Evolutionary conservation across 2,888 invertebrate genomes (phyloP).

Genomic region (Dinocampus coccinellae): DNA sequence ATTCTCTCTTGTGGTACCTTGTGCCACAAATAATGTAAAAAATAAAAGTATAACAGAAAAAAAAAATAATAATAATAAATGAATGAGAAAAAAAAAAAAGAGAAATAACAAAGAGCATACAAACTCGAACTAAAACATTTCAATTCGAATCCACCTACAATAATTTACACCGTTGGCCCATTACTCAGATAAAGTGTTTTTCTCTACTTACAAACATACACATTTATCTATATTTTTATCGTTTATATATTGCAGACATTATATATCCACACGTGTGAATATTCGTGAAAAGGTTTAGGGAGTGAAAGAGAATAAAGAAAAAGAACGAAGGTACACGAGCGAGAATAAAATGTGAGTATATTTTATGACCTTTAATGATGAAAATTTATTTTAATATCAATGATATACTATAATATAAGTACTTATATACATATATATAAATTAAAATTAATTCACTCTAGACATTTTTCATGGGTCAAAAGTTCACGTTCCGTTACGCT

Average conservation of each 20-base stretch:
- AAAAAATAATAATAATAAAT: too few species aligned
- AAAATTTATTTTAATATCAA: too few species aligned
- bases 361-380: too few species aligned
- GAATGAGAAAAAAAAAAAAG: too few species aligned
- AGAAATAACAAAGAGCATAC: not conserved
- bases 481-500: constrained; percentile 22
- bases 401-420: not conserved
- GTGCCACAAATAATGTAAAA: not conserved
- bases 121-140: not conserved
- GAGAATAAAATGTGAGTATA: too few species aligned
- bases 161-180: constrained; percentile 8
- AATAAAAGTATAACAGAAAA: not conserved
- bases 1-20: not conserved
- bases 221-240: too few species aligned
- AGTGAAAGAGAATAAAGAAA: too few species aligned
- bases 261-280: too few species aligned
- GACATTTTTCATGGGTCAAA: not conserved
- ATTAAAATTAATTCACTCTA: not conserved
- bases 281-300: too few species aligned
- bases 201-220: constrained; percentile 2
- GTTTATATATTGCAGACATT: too few species aligned
- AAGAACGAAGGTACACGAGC: too few species aligned
- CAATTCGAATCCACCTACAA: constrained; percentile 7
- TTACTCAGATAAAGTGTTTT: constrained; percentile 13
- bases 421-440: not conserved